These are phyloP conservation scores for Apodemus sylvaticus DNA, from an alignment of 2,113 vertebrate genomes.

Conservation along the genomic window DNA sequence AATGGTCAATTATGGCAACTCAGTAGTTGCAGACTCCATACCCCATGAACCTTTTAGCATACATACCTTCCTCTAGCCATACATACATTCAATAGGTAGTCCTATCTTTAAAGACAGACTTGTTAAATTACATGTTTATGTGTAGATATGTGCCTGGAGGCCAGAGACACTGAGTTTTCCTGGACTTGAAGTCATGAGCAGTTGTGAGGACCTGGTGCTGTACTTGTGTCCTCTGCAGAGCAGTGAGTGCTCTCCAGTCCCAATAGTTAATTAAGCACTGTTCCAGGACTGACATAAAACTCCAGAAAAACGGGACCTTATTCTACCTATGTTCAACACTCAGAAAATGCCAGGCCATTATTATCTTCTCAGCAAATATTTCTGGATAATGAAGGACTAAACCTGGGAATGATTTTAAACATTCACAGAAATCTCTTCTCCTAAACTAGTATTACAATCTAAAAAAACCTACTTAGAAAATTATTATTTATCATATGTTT, in stretches of 20 bases:
- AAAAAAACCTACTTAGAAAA: slow-evolving; percentile 43
- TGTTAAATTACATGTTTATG: neutral
- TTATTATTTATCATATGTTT: slow-evolving; percentile 22
- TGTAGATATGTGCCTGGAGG: neutral
- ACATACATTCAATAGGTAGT: neutral
- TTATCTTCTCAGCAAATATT: slow-evolving; percentile 20
- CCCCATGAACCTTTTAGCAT: neutral
- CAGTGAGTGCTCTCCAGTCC: neutral
- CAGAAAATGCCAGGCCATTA: neutral
- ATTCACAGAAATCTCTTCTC: neutral
- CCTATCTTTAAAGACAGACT: neutral
- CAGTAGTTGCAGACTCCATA: neutral
- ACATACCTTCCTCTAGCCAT: neutral
- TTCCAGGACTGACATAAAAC: neutral
- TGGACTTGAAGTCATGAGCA: neutral
- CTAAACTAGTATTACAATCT: slow-evolving; percentile 2
- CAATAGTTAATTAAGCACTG: neutral
- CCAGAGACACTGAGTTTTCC: too few relatives aligned
- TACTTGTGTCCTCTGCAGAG: neutral
- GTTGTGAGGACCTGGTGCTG: neutral
- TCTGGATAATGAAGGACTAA: neutral
- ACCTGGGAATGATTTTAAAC: neutral
- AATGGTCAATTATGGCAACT: neutral
- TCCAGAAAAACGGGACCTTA: neutral
- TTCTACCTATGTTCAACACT: neutral